Evolutionary conservation across 2,888 invertebrate species (phyloP).

Genomic region (Heliconius hortense): DNA sequence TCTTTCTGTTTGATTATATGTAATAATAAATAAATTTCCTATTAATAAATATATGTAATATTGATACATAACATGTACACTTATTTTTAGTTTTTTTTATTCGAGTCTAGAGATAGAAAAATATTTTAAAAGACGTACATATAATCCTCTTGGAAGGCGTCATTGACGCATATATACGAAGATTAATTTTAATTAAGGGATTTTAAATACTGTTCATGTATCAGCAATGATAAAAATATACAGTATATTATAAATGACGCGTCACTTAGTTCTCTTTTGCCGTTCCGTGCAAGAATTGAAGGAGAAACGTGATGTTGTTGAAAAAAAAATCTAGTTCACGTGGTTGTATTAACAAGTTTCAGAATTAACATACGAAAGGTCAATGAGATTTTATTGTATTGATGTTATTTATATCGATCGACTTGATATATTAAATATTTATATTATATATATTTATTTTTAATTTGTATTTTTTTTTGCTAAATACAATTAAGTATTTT

Average conservation of each 20-base stretch:
- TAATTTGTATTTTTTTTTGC: too few species aligned
- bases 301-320: neutral
- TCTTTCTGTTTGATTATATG: neutral
- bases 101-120: neutral
- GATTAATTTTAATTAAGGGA: too few species aligned
- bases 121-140: neutral
- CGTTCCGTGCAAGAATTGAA: neutral
- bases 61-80: too few species aligned
- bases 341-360: neutral
- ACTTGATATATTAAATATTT: neutral
- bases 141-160: neutral
- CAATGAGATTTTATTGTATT: conserved; percentile 8
- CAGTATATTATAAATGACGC: neutral
- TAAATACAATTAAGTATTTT: too few species aligned
- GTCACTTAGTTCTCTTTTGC: neutral
- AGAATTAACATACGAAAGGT: conserved; percentile 7
- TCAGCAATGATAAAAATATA: too few species aligned
- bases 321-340: neutral
- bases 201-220: too few species aligned
- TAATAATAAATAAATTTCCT: too few species aligned
- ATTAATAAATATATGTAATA: too few species aligned
- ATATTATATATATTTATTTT: too few species aligned
- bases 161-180: neutral
- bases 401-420: neutral
- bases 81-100: too few species aligned